Evolutionary conservation across 30 jellyfish, hydroid and myxozoan genomes (phyloP).

Genomic region (Cassiopea andromeda): DNA sequence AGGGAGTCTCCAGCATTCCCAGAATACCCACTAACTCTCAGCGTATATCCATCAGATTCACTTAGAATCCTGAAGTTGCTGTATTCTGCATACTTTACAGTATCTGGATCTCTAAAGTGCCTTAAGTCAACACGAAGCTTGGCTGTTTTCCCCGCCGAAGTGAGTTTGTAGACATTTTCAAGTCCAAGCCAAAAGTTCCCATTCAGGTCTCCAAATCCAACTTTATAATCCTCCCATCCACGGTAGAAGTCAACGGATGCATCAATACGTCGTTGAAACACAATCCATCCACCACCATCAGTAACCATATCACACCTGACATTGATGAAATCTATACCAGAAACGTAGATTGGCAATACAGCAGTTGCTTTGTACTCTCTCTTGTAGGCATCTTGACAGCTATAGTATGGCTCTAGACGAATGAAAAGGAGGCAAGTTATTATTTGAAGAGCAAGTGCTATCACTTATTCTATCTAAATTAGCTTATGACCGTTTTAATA

Average conservation of each 20-base stretch:
- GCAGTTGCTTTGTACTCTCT: background rate
- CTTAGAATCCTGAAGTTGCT: constrained; percentile 2
- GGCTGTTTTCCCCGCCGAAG: background rate
- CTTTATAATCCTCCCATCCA: constrained; percentile 30
- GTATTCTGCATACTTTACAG: background rate
- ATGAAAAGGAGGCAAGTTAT: too few relatives aligned
- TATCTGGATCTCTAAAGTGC: background rate
- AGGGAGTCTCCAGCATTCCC: constrained; percentile 33
- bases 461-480: too few relatives aligned
- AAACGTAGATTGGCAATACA: background rate
- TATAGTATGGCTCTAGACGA: background rate
- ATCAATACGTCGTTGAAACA: constrained; percentile 39
- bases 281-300: constrained; percentile 65
- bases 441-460: too few relatives aligned
- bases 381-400: background rate
- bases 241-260: background rate
- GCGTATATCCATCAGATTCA: constrained; percentile 11
- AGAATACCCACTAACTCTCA: constrained; percentile 10
- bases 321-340: background rate
- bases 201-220: constrained; percentile 24
- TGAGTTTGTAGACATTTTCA: constrained; percentile 10
- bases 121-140: constrained; percentile 14
- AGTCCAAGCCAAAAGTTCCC: constrained; percentile 44
- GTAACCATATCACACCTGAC: constrained; percentile 38
- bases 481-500: too few relatives aligned